Base-by-base conservation (phyloP, 1,140 invertebrate genomes). In the Drosophila nigrodunni region DNA sequence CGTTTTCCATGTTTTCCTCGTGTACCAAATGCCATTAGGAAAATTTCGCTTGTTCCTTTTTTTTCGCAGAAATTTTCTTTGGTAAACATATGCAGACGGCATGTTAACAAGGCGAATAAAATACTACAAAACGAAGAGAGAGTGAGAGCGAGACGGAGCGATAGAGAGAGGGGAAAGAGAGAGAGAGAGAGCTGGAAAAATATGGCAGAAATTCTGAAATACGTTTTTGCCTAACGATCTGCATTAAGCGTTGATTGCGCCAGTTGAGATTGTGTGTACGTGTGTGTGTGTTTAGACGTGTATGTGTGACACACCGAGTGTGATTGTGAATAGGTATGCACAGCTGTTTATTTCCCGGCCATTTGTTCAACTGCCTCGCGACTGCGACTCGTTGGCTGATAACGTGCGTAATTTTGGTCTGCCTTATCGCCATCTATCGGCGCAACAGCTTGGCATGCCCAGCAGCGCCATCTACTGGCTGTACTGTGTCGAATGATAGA, bases 101-200 rank as follows among this genome's bases (percentile, higher is more conserved):
- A 83, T 88, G 83, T 88, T 82, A 87, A 87, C 83, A 87, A 77
- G 76, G 72, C 73, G 83, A 89, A 88, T 88, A 88, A 88, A 88
- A 87, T 88, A 64, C 70, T 88, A 64, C 70, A 72, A 74, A 44
- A 18, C 47, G 39, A 43, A 18, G 1, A 47, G 46, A 2, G 46
- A 25, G 7, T 10, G 18, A 25, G 15, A 11, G 0, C 1, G 35
- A 11, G 39, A 18, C n/a, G 25, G 25, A 30, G 25, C 39, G 41
- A 57, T 68, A 30, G 43, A 10, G 1, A 8, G 52, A 10, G 15
- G 7, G 15, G 47, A 30, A 1, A 59, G 7, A 43, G 21, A 34
- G 13, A 43, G 41, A 47, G 41, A 7, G 7, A 60, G 37, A 13
- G 60, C 68, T 39, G 35, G 52, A 65, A 47, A 69, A 61, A 74